These are phyloP conservation scores for Dynastes maya DNA, from an alignment of 2,888 invertebrate species.

Conservation along the genomic window DNA sequence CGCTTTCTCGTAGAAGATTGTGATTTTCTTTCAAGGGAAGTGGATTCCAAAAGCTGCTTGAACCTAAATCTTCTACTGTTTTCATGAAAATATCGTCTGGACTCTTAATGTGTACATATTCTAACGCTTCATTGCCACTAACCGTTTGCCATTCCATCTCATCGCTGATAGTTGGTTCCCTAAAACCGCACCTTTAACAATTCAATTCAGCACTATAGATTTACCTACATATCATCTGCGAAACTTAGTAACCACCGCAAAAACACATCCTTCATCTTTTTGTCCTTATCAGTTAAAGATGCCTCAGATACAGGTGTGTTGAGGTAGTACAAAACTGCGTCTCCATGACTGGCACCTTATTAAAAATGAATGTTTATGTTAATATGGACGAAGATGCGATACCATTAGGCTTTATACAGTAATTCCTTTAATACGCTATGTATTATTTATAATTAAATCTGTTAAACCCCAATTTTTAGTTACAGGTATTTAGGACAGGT, in stretches of 20 bases:
- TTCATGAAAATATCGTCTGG: conserved; percentile 25
- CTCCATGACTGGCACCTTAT: conserved; percentile 47
- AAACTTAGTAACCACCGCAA: conserved; percentile 39
- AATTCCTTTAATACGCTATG: too few species aligned
- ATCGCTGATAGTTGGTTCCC: conserved; percentile 17
- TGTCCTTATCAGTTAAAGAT: conserved; percentile 40
- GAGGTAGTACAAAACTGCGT: conserved; percentile 45
- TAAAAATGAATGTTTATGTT: not conserved
- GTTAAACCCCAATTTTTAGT: not conserved
- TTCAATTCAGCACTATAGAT: not conserved
- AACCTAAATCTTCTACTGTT: conserved; percentile 23
- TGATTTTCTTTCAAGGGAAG: conserved; percentile 39
- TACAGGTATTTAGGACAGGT: not conserved
- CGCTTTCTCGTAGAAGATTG: not conserved
- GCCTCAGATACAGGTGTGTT: not conserved
- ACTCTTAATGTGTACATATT: conserved; percentile 29
- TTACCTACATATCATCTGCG: conserved; percentile 32
- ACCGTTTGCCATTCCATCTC: conserved; percentile 42
- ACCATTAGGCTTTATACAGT: too few species aligned
- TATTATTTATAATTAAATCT: too few species aligned
- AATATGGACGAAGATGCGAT: not conserved
- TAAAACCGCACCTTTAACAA: conserved; percentile 1
- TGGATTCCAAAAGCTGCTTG: conserved; percentile 42
- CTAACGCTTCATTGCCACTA: not conserved
- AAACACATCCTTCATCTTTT: conserved; percentile 43